Evolutionary conservation across 1,140 invertebrate genomes (phyloP).

Genomic region (Monomorium pharaonis): DNA sequence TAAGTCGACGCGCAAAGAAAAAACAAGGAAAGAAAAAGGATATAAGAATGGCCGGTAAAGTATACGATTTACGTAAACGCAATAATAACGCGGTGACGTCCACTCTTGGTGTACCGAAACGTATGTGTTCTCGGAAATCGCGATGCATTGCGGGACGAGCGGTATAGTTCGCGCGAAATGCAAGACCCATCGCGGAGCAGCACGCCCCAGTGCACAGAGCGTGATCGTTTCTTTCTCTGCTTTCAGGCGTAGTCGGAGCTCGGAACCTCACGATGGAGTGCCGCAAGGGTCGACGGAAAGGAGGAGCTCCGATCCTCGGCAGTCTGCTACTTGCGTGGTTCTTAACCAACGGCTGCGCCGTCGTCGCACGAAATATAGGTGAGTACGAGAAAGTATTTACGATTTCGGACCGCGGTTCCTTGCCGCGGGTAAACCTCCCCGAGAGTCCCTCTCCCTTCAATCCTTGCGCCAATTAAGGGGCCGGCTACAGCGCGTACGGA

Average conservation of each 20-base stretch:
- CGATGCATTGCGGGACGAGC: constrained; percentile 29
- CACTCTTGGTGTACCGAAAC: background rate
- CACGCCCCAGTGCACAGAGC: background rate
- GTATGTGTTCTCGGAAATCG: constrained; percentile 40
- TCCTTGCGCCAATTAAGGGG: constrained; percentile 68
- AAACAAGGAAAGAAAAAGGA: background rate
- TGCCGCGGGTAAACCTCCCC: constrained; percentile 11
- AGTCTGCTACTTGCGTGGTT: constrained; percentile 82
- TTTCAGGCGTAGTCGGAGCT: constrained; percentile 84
- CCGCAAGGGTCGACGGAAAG: constrained; percentile 84
- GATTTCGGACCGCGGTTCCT: constrained; percentile 62
- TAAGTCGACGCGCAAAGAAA: background rate
- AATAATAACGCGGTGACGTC: constrained; percentile 15
- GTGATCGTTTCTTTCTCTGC: constrained; percentile 63
- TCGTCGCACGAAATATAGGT: constrained; percentile 82
- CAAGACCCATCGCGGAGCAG: constrained; percentile 3
- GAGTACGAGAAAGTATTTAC: constrained; percentile 73
- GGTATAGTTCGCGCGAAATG: constrained; percentile 3
- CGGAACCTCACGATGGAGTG: constrained; percentile 83
- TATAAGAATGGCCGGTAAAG: background rate
- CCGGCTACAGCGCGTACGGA: constrained; percentile 50
- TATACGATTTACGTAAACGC: constrained; percentile 38
- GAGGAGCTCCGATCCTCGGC: constrained; percentile 76
- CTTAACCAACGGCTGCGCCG: constrained; percentile 81
- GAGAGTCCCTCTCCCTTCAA: constrained; percentile 4